Conservation (phyloP, 2,888 invertebrate species). For the Acrobasis suavella region DNA sequence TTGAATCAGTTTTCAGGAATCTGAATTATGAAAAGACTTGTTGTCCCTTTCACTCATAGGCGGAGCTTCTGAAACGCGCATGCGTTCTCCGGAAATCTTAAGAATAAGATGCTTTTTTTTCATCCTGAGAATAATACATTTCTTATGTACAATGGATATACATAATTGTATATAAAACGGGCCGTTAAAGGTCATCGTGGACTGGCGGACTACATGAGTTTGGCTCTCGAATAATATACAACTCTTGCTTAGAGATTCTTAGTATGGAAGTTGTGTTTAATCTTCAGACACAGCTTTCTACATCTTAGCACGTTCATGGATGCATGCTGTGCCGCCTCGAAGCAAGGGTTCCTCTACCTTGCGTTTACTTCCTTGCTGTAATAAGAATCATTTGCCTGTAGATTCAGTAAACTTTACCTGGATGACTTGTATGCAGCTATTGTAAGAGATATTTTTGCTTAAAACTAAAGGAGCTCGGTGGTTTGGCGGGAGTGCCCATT, state of each 20-base stretch:
- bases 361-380: too few relatives aligned
- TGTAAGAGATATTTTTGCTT: too few relatives aligned
- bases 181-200: constrained; percentile 1
- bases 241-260: not conserved
- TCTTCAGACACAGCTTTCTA: not conserved
- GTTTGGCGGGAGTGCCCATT: too few relatives aligned
- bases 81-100: constrained; percentile 65
- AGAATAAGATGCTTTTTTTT: constrained; percentile 75
- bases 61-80: constrained; percentile 66
- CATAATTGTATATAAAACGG: constrained; percentile 42
- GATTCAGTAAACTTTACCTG: too few relatives aligned
- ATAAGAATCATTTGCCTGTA: too few relatives aligned
- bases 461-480: too few relatives aligned
- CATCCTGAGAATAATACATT: constrained; percentile 56
- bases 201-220: not conserved
- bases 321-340: too few relatives aligned
- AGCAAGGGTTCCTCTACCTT: too few relatives aligned
- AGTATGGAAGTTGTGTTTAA: not conserved
- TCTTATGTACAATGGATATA: constrained; percentile 51
- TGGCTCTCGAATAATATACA: not conserved
- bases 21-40: constrained; percentile 50
- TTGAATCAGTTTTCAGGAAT: constrained; percentile 52
- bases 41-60: constrained; percentile 67
- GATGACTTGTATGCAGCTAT: too few relatives aligned
- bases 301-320: too few relatives aligned